Evolutionary conservation across 2,113 vertebrate species (phyloP), one percentile per base, ranked within the genome.

Genomic region (Connochaetes taurinus): DNA sequence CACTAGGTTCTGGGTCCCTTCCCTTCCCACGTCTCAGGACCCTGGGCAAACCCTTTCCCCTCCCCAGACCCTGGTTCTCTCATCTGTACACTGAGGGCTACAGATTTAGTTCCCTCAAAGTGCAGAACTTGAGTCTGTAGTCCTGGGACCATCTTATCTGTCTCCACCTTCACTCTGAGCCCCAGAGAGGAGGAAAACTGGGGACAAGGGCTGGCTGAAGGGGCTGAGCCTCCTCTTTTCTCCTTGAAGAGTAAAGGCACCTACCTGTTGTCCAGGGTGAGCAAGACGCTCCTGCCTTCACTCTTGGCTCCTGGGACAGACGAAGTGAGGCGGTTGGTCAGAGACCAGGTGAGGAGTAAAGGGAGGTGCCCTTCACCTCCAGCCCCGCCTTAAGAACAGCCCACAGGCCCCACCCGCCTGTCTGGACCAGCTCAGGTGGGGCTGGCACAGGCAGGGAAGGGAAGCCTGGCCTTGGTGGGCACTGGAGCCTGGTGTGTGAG

Each of bases 331-430:
- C 45, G 2, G 83, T 57, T 29, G 3, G 78, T 57, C 62, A 29
- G 92, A 92, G 93, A 11, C 57, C 90, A 97, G 96, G 97, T 96
- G 91, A 94, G 27, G 13, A 50, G 40, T 74, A 21, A 84, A 29
- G 45, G 19, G 74, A 58, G 96, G 93, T 0, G 16, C 64, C 15
- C 52, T 6, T 96, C 88, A 95, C 92, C 93, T 92, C 21, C 76
- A 74, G 87, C 62, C 82, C 71, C 16, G 92, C 96, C 91, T 97
- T 96, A 97, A 94, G 81, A 97, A 95, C 88, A 58, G 96, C n/a
- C 25, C 0, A 23, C 84, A 60, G 50, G 96, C 87, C 90, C 92
- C 57, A n/a, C 95, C 97, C 7, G 12, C 4, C 2, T 14, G 43
- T 83, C 33, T n/a, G 10, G 50, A 47, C 15, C 11, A 11, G n/a